Percentiles rank a stretch among this genome's conserved stretches.
phyloP scores from a whole-genome alignment of 2,113 vertebrate genomes.

The Aphyosemion australe region DNA sequence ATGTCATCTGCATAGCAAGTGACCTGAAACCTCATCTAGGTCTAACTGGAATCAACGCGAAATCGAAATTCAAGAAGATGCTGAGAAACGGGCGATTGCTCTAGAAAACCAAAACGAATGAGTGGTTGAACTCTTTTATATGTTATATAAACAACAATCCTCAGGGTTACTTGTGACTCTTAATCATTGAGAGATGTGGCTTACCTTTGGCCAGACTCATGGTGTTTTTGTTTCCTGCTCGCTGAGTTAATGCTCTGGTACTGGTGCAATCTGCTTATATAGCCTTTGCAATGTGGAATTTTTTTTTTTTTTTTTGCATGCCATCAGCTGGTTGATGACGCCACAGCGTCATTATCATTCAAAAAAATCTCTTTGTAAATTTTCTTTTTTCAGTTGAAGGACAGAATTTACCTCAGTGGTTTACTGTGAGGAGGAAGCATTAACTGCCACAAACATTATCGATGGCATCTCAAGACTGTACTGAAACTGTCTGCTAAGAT shows the following conservation, averaged over 20 bases:
- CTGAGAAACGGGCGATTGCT: neutral
- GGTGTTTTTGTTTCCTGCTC: slow-evolving; percentile 3
- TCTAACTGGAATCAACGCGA: neutral
- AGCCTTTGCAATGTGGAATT: neutral
- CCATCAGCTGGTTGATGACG: slow-evolving; percentile 21
- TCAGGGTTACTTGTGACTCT: neutral
- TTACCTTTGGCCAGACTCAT: slow-evolving; percentile 57
- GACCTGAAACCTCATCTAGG: neutral
- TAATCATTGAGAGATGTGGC: neutral
- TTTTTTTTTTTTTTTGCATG: slow-evolving; percentile 20
- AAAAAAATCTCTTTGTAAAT: slow-evolving; percentile 4
- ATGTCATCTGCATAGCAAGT: neutral
- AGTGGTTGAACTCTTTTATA: neutral
- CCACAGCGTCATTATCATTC: neutral
- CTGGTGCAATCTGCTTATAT: slow-evolving; percentile 25
- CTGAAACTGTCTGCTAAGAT: neutral
- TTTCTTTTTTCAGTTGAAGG: slow-evolving; percentile 30
- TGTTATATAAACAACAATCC: neutral
- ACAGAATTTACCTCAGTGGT: neutral
- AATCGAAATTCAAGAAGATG: neutral
- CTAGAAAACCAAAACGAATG: neutral
- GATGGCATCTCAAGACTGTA: neutral
- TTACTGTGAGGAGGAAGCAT: slow-evolving; percentile 2
- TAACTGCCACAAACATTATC: slow-evolving; percentile 2
- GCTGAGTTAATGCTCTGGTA: slow-evolving; percentile 1